Base-by-base conservation (phyloP, 1,140 invertebrate species). In the Zophobas atratus region DNA sequence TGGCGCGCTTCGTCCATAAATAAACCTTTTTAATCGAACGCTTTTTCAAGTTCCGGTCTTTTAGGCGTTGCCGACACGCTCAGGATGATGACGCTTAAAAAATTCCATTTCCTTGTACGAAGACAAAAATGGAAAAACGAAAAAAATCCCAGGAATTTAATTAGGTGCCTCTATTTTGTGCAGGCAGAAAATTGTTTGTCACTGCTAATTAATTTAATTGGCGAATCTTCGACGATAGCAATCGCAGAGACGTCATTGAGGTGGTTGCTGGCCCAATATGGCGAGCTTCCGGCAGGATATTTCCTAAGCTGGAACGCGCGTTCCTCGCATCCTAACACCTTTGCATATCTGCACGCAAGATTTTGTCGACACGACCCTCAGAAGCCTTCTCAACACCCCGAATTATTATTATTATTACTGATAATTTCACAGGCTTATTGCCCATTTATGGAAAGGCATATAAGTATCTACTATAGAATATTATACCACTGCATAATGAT, bases 271-370 rank as follows among this genome's bases (percentile, higher is more conserved):
- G 39, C 35, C 36, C 75, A 51, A 77, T 79, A 79, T 79, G 78
- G 78, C 49, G 46, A 70, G 39, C 74, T 79, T 79, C 78, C 78
- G 78, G 78, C 74, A 79, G 74, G 75, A 70, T 57, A 70, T 79
- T 76, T 71, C 78, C 78, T 72, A 79, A 79, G 49, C 74, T 79
- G 78, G 78, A 79, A 57, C 75, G 53, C 56, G 70, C 78, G 75
- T 39, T 77, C 67, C 32, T 33, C 70, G 78, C 75, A 79, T 79
- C 67, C 67, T 77, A 79, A 67, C 60, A 67, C 60, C 60, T 67
- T 67, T 67, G 60, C 60, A 67, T 67, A 67, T 67, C 60, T 67
- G 67, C 60, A 76, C 36, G 43, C 57, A 43, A 70, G 51, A 39
- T 33, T 48, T 67, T 63, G 39, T 51, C 55, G 39, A 8, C 46